A percentile compares a stretch with the other conserved stretches of the same genome.
phyloP scores from a whole-genome alignment of 2,797 vertebrate species.

The Luscinia megarhynchos region DNA sequence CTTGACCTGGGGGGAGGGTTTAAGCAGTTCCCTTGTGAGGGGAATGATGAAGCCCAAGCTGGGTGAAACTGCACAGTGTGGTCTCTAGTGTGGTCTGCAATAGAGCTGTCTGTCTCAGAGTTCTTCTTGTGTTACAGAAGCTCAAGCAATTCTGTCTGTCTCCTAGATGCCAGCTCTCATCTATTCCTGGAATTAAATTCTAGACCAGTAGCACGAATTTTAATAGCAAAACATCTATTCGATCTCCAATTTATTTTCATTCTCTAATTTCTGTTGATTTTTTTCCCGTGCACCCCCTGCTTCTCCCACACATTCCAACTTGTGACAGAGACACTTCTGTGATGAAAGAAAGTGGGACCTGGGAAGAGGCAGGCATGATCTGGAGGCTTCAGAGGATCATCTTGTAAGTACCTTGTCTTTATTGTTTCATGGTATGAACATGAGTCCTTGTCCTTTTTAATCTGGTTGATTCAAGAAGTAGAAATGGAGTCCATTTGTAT shows the following conservation, averaged over 20 bases:
- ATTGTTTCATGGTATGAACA: background rate
- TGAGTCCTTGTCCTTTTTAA: background rate
- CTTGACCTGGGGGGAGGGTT: background rate
- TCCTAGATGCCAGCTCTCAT: background rate
- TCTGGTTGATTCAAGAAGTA: background rate
- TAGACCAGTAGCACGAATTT: background rate
- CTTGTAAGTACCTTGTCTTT: slow-evolving; percentile 30
- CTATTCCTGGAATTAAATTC: background rate
- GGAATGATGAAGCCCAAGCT: background rate
- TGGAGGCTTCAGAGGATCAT: slow-evolving; percentile 2
- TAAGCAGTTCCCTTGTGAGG: background rate
- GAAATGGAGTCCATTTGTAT: background rate
- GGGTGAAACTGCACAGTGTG: background rate
- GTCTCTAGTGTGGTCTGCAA: background rate
- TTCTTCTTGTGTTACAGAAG: background rate
- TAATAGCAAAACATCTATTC: background rate
- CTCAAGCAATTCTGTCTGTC: background rate
- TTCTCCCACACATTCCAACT: background rate
- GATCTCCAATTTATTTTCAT: background rate
- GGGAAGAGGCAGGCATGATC: background rate
- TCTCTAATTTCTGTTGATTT: background rate
- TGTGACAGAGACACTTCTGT: background rate
- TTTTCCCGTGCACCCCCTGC: background rate
- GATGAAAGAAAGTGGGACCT: background rate
- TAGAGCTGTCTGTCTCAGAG: background rate